Evolutionary conservation across 2,113 vertebrate genomes (phyloP), one percentile per base, ranked within the genome.

Genomic region (Eulemur rufifrons): DNA sequence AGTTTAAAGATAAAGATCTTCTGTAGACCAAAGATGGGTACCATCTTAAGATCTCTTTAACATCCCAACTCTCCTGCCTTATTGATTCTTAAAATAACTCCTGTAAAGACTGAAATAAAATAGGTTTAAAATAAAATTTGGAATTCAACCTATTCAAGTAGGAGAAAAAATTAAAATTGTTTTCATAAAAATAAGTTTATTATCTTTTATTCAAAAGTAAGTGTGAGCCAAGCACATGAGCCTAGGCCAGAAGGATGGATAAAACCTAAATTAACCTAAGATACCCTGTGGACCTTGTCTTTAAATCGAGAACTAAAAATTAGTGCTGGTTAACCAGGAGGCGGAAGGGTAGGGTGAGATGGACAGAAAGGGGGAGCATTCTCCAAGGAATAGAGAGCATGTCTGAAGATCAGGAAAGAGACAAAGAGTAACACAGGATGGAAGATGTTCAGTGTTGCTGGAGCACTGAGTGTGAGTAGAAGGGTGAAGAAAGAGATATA

Each of bases 151-250:
- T 92, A 74, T 39, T 86, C n/a, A 80, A 94, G 2, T 81, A 59
- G 56, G n/a, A 78, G n/a, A 39, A 87, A 89, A 63, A 74, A 86
- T 42, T 86, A 77, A 77, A 95, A 73, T 66, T 45, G 6, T 69
- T 90, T 83, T 21, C 8, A 82, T 61, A 5, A 86, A 88, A 89
- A 82, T 81, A 80, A 86, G 6, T 95, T 83, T 54, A 64, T 61
- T 89, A 59, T 68, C 18, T 74, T 95, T 81, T 68, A 89, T n/a
- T 29, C 32, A 25, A 86, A 94, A 91, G 64, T 86, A 76, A 89
- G 12, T 39, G 6, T 64, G 25, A 95, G 18, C 12, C 59, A 23
- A 89, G 2, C 20, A 52, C 10, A 39, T 64, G 45, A 89, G 10
- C n/a, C 25, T 84, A 29, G 14, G 8, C 68, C 12, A 73, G n/a